A percentile compares a stretch with the other conserved stretches of the same genome.
phyloP scores from a whole-genome alignment of 2,113 vertebrate genomes.

The Miniopterus natalensis region DNA sequence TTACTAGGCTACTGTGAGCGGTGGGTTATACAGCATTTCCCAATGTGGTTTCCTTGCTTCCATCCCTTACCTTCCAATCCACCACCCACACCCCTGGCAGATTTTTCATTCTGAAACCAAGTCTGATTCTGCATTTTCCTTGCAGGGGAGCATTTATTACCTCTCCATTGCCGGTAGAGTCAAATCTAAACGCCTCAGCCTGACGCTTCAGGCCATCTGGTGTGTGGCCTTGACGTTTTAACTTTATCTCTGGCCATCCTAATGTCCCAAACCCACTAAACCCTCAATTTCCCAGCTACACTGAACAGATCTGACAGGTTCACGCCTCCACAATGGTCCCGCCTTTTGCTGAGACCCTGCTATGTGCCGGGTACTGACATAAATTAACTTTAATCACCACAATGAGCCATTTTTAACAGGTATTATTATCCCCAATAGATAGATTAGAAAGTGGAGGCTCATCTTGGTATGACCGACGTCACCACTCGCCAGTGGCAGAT shows the following conservation, averaged over 20 bases:
- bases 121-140: background rate
- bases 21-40: background rate
- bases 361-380: background rate
- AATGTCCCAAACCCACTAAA: background rate
- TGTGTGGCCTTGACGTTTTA: background rate
- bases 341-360: background rate
- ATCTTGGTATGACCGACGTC: background rate
- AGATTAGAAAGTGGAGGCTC: background rate
- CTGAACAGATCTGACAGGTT: background rate
- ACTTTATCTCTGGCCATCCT: background rate
- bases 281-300: background rate
- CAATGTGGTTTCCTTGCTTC: background rate
- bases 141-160: background rate
- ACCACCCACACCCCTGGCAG: background rate
- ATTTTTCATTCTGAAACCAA: background rate
- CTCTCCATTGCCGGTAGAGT: background rate
- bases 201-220: background rate
- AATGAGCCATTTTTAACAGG: background rate
- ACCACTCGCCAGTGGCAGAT: background rate
- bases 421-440: background rate
- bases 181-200: background rate
- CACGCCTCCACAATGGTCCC: background rate
- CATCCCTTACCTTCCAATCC: background rate
- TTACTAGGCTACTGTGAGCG: background rate
- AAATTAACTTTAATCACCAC: background rate